Conservation (phyloP, 2,113 vertebrate species). For the Recurvirostra avosetta region DNA sequence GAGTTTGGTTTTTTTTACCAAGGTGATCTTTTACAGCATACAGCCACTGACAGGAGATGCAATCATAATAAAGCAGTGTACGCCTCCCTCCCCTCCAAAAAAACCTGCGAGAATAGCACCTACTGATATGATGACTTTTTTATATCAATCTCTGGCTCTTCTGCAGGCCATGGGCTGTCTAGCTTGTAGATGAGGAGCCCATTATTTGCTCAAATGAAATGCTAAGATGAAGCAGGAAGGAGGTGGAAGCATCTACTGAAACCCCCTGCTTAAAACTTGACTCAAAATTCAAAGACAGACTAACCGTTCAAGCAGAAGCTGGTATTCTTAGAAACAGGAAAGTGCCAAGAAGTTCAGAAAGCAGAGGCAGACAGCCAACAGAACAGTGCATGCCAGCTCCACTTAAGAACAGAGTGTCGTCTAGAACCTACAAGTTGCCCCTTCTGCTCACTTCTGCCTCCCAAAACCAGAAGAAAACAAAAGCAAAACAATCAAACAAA, state of each 20-base stretch:
- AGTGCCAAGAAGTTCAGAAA: background rate
- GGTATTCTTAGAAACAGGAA: background rate
- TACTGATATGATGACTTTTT: background rate
- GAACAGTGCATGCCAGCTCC: background rate
- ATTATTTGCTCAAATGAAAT: background rate
- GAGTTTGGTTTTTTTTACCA: background rate
- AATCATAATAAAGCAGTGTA: background rate
- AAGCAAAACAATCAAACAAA: background rate
- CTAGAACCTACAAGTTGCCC: background rate
- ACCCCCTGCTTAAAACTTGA: background rate
- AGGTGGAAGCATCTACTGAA: background rate
- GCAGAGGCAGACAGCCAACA: background rate
- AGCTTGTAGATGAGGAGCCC: background rate
- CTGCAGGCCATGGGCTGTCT: background rate
- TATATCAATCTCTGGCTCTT: background rate
- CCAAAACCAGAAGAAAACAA: background rate
- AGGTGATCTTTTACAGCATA: background rate
- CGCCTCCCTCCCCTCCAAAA: background rate
- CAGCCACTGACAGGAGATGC: background rate
- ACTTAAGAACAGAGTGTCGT: accelerated
- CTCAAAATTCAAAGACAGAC: background rate
- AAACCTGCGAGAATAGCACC: background rate
- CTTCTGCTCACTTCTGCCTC: background rate
- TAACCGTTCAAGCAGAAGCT: background rate
- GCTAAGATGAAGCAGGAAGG: background rate